Percentiles rank a stretch among this genome's conserved stretches.
These are phyloP conservation scores for Hydraecia micacea DNA, from an alignment of 2,888 invertebrate genomes.

Conservation along the genomic window DNA sequence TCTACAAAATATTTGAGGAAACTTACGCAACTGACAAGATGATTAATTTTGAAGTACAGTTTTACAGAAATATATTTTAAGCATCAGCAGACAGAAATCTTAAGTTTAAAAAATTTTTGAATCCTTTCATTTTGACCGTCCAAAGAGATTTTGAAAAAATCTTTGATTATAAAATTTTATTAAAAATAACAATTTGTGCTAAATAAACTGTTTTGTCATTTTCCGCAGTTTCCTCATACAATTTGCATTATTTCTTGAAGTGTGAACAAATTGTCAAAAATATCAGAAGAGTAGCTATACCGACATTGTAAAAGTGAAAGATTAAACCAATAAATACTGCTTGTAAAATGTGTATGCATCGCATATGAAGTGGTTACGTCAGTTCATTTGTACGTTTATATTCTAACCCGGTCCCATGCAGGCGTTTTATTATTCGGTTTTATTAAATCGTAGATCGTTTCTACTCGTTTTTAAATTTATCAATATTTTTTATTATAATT, in stretches of 20 bases:
- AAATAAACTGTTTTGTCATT: slow-evolving; percentile 16
- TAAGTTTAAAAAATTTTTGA: neutral
- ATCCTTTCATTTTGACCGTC: neutral
- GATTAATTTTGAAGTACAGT: neutral
- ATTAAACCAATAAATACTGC: slow-evolving; percentile 59
- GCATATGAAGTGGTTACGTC: slow-evolving; percentile 61
- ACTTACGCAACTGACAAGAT: slow-evolving; percentile 45
- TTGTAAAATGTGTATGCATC: slow-evolving; percentile 55
- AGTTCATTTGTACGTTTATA: slow-evolving; percentile 80
- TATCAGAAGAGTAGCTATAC: slow-evolving; percentile 35
- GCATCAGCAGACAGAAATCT: neutral
- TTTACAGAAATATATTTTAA: slow-evolving; percentile 3
- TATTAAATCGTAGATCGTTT: slow-evolving; percentile 80
- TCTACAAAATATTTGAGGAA: slow-evolving; percentile 55
- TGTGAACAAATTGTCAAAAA: slow-evolving; percentile 54
- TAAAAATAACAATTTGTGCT: neutral
- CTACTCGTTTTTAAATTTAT: slow-evolving; percentile 81
- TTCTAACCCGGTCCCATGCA: slow-evolving; percentile 84
- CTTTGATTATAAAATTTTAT: neutral
- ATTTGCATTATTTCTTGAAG: slow-evolving; percentile 38
- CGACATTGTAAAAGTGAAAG: slow-evolving; percentile 53
- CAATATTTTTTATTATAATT: slow-evolving; percentile 77
- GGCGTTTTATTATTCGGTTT: slow-evolving; percentile 79
- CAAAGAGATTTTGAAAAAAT: neutral
- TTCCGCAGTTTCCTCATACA: slow-evolving; percentile 36